Evolutionary conservation across 2,888 invertebrate species (phyloP), one percentile per base, ranked within the genome.

Genomic region (Lasioglossum zephyrum): DNA sequence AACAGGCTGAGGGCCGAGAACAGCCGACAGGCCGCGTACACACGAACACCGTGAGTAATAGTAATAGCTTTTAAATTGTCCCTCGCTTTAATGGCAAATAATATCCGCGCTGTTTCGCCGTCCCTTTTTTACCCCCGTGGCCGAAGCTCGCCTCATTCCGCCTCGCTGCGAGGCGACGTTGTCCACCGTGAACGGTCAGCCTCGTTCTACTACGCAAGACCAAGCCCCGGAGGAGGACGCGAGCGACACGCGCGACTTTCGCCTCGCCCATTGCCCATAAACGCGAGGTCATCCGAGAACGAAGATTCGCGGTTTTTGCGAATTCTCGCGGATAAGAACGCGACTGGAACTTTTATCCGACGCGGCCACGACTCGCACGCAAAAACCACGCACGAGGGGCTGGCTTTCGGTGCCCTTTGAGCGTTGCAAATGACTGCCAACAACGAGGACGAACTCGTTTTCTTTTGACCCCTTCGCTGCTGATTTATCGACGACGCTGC

Each of bases 31-130:
- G 69, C 77, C 79, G 82, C 83, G 89, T 87, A 85, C 88, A 90
- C 89, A 87, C 91, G 87, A 87, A 88, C 83, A 83, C 91, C 87
- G 84, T 91, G 93, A 94, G 93, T 93, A 93, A 93, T 93, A 93
- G 93, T 94, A 94, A 94, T 94, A 94, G 94, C 93, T 94, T 94
- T 94, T 94, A 94, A 94, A 94, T 94, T 94, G 94, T 94, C 93
- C 92, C 92, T 92, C 93, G 93, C 92, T 93, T 93, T 94, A 93
- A 93, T 93, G 92, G 94, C 92, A 93, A 94, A 94, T 94, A 94
- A 94, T 93, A 93, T 93, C 92, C 87, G 89, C 87, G 88, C 81
- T 78, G 87, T 91, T 92, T 92, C 90, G 83, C 89, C 86, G 81
- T 81, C 82, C 86, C 86, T 87, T 90, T 91, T 91, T 90, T 87